Evolutionary conservation across 2,888 invertebrate species (phyloP).

Genomic region (Calameuta filiformis): DNA sequence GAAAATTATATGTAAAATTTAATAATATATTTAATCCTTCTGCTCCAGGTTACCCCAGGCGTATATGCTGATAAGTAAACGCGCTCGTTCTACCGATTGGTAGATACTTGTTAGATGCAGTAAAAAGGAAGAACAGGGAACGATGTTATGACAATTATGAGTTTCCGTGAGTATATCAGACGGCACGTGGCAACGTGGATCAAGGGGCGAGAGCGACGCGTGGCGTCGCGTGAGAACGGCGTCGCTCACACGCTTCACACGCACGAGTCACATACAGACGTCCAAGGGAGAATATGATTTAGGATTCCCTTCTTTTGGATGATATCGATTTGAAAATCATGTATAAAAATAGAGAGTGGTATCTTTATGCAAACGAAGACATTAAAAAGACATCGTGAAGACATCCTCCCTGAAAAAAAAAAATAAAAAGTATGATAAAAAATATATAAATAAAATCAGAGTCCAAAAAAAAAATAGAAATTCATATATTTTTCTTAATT

Average conservation of each 20-base stretch:
- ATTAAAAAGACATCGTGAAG: not conserved
- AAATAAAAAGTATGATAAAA: too few relatives aligned
- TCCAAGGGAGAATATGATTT: not conserved
- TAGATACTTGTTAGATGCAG: not conserved
- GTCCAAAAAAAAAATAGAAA: not conserved
- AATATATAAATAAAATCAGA: not conserved
- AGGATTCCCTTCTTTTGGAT: not conserved
- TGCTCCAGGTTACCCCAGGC: not conserved
- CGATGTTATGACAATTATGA: conserved; percentile 63
- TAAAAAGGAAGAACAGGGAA: conserved; percentile 6
- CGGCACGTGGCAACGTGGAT: conserved; percentile 45
- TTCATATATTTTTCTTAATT: not conserved
- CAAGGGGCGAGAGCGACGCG: conserved; percentile 43
- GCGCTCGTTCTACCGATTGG: not conserved
- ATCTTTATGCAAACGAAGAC: too few relatives aligned
- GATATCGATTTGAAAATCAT: not conserved
- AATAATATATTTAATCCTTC: not conserved
- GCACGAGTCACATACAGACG: conserved; percentile 14
- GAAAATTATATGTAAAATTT: not conserved
- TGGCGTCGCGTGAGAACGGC: conserved; percentile 62
- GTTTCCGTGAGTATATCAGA: conserved; percentile 54
- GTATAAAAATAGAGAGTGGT: too few relatives aligned
- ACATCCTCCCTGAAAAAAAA: too few relatives aligned
- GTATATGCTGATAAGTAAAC: not conserved
- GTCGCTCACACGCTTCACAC: conserved; percentile 61